Base-by-base conservation (phyloP, 2,113 vertebrate genomes). In the Odocoileus virginianus region DNA sequence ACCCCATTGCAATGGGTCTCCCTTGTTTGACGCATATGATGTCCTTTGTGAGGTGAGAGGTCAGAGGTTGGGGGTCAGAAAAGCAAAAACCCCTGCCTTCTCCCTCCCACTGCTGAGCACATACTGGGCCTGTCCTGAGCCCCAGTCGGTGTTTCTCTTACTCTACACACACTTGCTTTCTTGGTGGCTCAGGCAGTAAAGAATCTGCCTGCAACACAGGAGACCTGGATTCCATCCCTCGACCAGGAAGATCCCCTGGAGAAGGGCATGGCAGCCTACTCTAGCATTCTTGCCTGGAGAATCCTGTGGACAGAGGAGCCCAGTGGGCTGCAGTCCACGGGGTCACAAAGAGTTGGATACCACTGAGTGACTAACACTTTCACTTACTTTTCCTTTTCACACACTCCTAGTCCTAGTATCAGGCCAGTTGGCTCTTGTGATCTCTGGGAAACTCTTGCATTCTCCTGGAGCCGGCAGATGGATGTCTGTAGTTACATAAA, bases 381-480 rank as follows among this genome's bases (percentile, higher is more conserved):
- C 40, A 27, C 71, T 43, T 40, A 27, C 23, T 43, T 40, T 27
- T 40, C n/a, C 40, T 43, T 43, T 76, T 43, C 71, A 43, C 71
- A 76, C 40, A 76, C 12, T 7, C 12, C 23, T 25, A 23, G 21
- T 74, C 67, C 67, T 23, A 7, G 71, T 76, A 40, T 43, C 21
- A 3, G 40, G 71, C 40, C 50, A 54, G 14, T 60, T 21, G 52
- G 12, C 23, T 27, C 64, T 40, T 10, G 45, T 84, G 55, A 85
- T 10, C 11, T 3, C 11, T n/a, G 2, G 19, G 33, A 27, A 40
- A 3, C 40, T 27, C 27, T 61, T 14, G 0, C 3, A 0, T 50
- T 47, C 36, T 64, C 28, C 21, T 36, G 1, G 15, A 30, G 40
- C 23, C 5, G 0, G 17, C 67, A 47, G 36, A 25, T 28, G 17